Conservation (phyloP, 2,113 vertebrate genomes). For the Psammodynastes pulverulentus region DNA sequence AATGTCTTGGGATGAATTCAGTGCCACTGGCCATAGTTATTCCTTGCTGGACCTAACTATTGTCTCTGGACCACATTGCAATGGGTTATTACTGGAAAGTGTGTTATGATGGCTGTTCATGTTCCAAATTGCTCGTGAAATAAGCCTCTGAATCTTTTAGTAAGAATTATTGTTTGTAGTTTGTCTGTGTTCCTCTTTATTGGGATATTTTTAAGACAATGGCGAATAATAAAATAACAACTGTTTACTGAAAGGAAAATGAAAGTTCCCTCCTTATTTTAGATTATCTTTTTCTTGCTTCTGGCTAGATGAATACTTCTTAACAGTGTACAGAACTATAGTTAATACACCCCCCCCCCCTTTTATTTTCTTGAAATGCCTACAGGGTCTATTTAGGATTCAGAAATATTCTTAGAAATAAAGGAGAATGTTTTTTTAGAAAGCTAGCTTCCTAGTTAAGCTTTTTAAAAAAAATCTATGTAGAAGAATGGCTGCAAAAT, state of each 20-base stretch:
- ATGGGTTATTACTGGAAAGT: no score
- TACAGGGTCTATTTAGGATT: neutral
- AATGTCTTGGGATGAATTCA: no score
- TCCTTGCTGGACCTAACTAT: no score
- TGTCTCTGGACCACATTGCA: no score
- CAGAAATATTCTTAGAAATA: neutral
- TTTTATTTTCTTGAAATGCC: neutral
- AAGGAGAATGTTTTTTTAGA: neutral
- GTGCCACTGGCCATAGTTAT: no score
- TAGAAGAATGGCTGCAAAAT: slow-evolving; percentile 3
- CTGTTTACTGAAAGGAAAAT: neutral
- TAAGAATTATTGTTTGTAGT: no score
- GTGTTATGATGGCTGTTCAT: no score
- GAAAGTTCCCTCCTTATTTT: neutral
- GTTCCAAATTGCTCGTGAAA: no score
- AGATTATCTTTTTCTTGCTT: neutral
- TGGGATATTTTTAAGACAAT: no score
- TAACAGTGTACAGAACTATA: neutral
- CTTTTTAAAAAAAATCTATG: neutral
- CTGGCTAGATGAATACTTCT: neutral
- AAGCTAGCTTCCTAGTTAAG: neutral
- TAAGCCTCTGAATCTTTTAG: no score
- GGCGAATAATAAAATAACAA: neutral
- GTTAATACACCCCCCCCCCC: neutral
- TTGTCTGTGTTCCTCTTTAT: no score